Base-by-base conservation (phyloP, 2,113 vertebrate genomes). In the Psophia crepitans region DNA sequence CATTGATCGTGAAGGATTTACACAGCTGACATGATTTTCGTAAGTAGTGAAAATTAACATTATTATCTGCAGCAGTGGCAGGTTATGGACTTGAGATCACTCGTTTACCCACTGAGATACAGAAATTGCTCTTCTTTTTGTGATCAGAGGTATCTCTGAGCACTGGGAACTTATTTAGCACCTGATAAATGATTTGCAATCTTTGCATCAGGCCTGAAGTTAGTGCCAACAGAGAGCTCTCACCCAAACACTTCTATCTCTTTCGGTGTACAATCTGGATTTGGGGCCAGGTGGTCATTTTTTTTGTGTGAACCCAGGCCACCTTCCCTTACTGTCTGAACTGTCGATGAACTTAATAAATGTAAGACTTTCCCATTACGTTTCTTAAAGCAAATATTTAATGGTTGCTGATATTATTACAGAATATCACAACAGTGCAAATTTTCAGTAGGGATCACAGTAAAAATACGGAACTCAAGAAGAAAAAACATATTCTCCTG, bases 111-210 rank as follows among this genome's bases (percentile, higher is more conserved):
- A 33, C 12, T 80, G 46, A 69, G 30, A 66, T 24, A 56, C 2
- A 74, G 54, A 66, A 90, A 66, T 49, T 1, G 5, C 28, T 61
- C 35, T 80, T 90, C 44, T 88, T 14, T 57, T 8, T 79, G 68
- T 65, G 19, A 16, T 23, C 0, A 0, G 37, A 58, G 7, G 6
- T 61, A 54, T 37, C 15, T 69, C 57, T 33, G 60, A 44, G 33
- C 4, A 53, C 14, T 18, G 53, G 60, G 30, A 70, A 65, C 20
- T 84, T 84, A 22, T 27, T 82, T 76, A 63, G 35, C 24, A 61
- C 21, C 14, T 56, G 23, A 44, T n/a, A 82, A 57, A 61, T 60
- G 0, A 28, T 84, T 43, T 39, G 37, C 14, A 44, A 11, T 57
- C 9, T 66, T 88, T 78, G 14, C 12, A 28, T 21, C 54, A 73